These are phyloP conservation scores for Tautogolabrus adspersus DNA, from an alignment of 2,113 vertebrate genomes.

Conservation along the genomic window DNA sequence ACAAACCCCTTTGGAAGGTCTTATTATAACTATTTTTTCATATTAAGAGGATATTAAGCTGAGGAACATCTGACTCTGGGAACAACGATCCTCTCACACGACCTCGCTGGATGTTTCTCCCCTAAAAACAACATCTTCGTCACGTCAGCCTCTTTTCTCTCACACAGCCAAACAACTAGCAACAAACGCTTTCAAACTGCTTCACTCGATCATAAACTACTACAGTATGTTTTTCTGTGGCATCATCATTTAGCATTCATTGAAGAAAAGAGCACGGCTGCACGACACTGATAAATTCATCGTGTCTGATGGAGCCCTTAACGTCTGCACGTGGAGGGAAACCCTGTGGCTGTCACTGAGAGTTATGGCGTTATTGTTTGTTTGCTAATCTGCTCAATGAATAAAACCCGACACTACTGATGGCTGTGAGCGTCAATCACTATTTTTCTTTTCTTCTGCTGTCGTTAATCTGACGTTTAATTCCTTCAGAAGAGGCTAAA, in stretches of 20 bases:
- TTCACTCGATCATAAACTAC: not conserved
- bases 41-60: not conserved
- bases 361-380: constrained; percentile 12
- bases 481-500: not conserved
- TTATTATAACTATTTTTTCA: not conserved
- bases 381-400: constrained; percentile 7
- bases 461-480: not conserved
- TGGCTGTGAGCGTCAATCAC: constrained; percentile 2
- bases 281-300: not conserved
- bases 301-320: not conserved
- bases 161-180: not conserved
- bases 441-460: not conserved
- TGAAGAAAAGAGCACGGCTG: not conserved
- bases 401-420: constrained; percentile 10
- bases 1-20: not conserved
- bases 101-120: not conserved
- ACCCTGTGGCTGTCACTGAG: constrained; percentile 25
- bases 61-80: not conserved
- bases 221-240: not conserved
- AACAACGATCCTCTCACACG: not conserved
- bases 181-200: too few relatives aligned
- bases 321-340: constrained; percentile 2
- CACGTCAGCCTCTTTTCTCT: not conserved
- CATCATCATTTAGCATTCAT: not conserved
- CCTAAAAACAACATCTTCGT: not conserved